Base-by-base conservation (phyloP, 2,888 invertebrate species). In the Leptura quadrifasciata region DNA sequence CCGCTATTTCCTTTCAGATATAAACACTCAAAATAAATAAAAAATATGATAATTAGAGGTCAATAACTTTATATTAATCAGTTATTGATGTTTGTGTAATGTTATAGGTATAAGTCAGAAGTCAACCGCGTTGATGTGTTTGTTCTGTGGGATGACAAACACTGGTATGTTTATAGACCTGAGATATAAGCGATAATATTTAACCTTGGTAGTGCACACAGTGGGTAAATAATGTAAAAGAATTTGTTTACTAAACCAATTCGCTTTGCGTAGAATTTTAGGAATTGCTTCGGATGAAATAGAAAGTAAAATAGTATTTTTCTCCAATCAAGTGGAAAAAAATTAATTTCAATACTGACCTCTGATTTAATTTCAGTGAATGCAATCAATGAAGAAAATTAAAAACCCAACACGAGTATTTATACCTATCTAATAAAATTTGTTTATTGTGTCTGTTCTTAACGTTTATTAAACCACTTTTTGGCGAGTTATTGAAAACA, bases 51-150 rank as follows among this genome's bases (percentile, higher is more conserved):
- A 58, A 39, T 69, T 20, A 15, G 20, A 27, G 71, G 61, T 71
- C 61, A 71, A 47, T 52, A 61, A 61, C 71, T 71, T 27, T 20
- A n/a, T 65, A 17, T 60, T 54, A 65, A 71, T 71, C 71, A 61
- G 15, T 5, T 61, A 21, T 39, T 61, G 60, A 52, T 71, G 52
- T 24, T 60, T 60, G 9, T 20, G 55, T 68, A 68, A 39, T 21
- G 31, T 58, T 58, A 57, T 39, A 69, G 27, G 35, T 61, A 17
- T 24, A 39, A 24, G 24, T n/a, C 58, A 20, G 27, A 12, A 71
- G 52, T 27, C 2, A 71, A 71, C 71, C 60, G 21, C 71, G 18
- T 54, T n/a, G n/a, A 65, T 52, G 12, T 71, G 54, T 61, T 71
- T 24, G 27, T 52, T 24, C 61, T 12, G 27, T n/a, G 5, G 24